A percentile compares a stretch with the other conserved stretches of the same genome.
phyloP scores from a whole-genome alignment of 2,113 vertebrate genomes.

The Stomatorhinus ivindoensis region DNA sequence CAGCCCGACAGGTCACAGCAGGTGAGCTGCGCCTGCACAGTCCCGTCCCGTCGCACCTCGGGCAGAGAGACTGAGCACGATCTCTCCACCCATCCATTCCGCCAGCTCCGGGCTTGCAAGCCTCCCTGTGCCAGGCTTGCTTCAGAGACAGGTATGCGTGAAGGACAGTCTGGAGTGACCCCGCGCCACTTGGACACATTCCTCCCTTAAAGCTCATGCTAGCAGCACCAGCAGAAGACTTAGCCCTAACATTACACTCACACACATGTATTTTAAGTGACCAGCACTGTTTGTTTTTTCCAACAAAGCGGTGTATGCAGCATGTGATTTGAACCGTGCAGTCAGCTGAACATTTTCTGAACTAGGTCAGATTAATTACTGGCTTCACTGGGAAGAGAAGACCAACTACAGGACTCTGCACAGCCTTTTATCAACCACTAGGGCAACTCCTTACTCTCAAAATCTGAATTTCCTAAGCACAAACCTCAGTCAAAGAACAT shows the following conservation, averaged over 20 bases:
- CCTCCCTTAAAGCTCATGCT: neutral
- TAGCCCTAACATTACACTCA: neutral
- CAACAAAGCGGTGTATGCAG: neutral
- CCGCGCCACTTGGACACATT: neutral
- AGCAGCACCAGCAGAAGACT: neutral
- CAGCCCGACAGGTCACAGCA: neutral
- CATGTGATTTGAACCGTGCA: neutral
- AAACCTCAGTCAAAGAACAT: neutral
- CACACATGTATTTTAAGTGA: neutral
- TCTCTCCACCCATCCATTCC: neutral
- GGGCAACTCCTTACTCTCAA: neutral
- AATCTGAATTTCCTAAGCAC: neutral
- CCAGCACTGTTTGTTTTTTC: neutral
- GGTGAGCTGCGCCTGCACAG: neutral
- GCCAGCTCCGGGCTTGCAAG: neutral
- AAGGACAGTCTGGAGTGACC: neutral
- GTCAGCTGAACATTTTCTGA: neutral
- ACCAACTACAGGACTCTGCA: neutral
- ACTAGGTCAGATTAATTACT: neutral
- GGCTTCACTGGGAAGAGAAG: neutral
- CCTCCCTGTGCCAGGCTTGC: neutral
- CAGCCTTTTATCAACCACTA: neutral
- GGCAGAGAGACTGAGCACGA: neutral
- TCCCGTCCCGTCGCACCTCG: neutral
- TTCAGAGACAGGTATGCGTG: neutral